These are phyloP conservation scores for Rhinolophus sinicus DNA, from an alignment of 2,113 vertebrate genomes.

Conservation along the genomic window DNA sequence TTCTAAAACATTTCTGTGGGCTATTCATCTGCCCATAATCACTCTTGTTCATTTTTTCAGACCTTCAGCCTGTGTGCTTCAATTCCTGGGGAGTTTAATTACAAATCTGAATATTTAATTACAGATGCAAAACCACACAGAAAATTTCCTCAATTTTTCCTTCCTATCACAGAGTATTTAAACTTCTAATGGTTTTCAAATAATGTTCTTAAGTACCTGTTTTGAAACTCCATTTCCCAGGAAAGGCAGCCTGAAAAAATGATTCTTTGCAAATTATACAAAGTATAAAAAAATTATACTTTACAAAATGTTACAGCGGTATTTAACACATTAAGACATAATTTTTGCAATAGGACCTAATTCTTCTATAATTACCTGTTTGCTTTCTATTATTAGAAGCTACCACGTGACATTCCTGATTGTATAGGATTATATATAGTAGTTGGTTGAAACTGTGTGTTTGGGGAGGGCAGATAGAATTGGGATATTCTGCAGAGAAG, in stretches of 20 bases:
- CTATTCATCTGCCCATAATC: background rate
- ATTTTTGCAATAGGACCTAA: background rate
- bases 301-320: constrained; percentile 15
- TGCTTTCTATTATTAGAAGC: constrained; percentile 8
- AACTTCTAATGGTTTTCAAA: constrained; percentile 10
- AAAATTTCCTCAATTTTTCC: background rate
- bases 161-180: constrained; percentile 7
- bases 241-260: background rate
- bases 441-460: background rate
- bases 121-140: background rate
- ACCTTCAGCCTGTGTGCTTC: background rate
- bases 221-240: background rate
- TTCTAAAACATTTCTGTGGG: background rate
- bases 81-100: background rate
- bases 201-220: background rate
- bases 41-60: background rate
- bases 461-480: background rate
- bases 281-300: background rate
- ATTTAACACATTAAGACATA: background rate
- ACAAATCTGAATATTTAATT: constrained; percentile 5
- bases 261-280: background rate
- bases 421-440: background rate
- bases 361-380: background rate
- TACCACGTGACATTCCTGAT: background rate
- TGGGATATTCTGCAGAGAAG: background rate